Evolutionary conservation across 2,797 vertebrate species (phyloP).

Genomic region (Poecilia velifera): DNA sequence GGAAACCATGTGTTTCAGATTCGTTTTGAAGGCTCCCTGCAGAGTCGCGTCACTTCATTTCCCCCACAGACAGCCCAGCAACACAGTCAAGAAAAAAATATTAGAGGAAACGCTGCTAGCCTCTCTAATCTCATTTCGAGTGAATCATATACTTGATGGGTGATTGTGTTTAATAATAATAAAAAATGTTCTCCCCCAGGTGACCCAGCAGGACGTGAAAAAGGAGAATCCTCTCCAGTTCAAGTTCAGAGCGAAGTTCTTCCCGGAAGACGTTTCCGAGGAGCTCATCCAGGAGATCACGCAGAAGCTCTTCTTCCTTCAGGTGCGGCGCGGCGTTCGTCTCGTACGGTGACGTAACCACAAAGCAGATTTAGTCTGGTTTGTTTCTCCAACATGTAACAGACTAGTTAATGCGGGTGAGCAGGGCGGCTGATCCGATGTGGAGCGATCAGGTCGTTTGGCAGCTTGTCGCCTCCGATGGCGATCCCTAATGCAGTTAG

Average conservation of each 20-base stretch:
- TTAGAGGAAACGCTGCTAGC: too few relatives aligned
- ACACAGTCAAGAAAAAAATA: too few relatives aligned
- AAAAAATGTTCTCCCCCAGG: constrained; percentile 68
- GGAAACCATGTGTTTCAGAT: too few relatives aligned
- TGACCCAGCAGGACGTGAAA: constrained; percentile 93
- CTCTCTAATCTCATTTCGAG: neutral
- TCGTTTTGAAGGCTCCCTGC: too few relatives aligned
- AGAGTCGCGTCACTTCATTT: too few relatives aligned
- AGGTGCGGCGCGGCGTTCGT: constrained; percentile 73
- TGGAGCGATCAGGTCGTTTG: neutral
- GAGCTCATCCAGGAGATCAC: constrained; percentile 97
- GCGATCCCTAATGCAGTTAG: constrained; percentile 4
- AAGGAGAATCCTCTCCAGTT: constrained; percentile 95
- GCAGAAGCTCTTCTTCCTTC: constrained; percentile 95
- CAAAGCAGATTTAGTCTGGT: neutral
- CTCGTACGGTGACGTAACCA: neutral
- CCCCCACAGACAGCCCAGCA: too few relatives aligned
- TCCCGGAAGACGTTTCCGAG: constrained; percentile 94
- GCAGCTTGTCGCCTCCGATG: constrained; percentile 7
- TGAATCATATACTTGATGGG: neutral
- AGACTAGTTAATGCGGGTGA: neutral
- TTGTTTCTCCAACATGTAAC: neutral
- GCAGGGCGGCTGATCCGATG: neutral
- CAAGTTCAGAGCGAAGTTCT: constrained; percentile 94
- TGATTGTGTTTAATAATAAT: neutral